Evolutionary conservation across 2,888 invertebrate genomes (phyloP).

Genomic region (Exocentrus adspersus): DNA sequence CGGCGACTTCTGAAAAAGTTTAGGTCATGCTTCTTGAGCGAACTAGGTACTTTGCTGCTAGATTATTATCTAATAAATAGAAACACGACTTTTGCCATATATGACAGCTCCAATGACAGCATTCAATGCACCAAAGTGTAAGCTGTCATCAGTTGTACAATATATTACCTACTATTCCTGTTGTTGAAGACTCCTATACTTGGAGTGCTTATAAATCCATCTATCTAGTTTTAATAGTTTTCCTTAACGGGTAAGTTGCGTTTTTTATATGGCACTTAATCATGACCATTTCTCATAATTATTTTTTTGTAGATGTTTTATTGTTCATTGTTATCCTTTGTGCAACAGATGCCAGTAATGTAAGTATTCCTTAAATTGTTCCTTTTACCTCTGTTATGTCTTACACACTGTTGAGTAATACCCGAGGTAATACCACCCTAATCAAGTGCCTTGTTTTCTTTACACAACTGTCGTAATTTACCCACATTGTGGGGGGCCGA

Average conservation of each 20-base stretch:
- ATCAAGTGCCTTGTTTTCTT: no score
- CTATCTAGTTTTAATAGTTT: constrained; percentile 3
- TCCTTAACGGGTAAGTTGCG: not conserved
- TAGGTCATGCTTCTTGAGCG: no score
- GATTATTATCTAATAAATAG: not conserved
- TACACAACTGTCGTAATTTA: no score
- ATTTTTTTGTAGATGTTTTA: constrained; percentile 1
- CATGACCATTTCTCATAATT: not conserved
- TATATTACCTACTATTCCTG: not conserved
- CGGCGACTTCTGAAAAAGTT: no score
- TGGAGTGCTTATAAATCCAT: not conserved
- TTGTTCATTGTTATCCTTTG: not conserved
- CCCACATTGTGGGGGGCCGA: no score
- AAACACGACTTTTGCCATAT: not conserved
- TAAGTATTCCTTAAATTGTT: constrained; percentile 1
- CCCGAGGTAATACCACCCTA: no score
- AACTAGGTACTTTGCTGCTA: no score
- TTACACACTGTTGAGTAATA: no score
- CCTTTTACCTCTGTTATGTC: no score
- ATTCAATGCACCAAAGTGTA: not conserved
- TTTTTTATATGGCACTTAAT: not conserved
- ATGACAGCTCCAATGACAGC: constrained; percentile 1
- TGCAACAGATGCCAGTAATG: not conserved
- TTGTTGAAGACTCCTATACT: not conserved
- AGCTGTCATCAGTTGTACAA: constrained; percentile 6